Conservation (phyloP, 2,113 vertebrate genomes). For the Nibea albiflora region DNA sequence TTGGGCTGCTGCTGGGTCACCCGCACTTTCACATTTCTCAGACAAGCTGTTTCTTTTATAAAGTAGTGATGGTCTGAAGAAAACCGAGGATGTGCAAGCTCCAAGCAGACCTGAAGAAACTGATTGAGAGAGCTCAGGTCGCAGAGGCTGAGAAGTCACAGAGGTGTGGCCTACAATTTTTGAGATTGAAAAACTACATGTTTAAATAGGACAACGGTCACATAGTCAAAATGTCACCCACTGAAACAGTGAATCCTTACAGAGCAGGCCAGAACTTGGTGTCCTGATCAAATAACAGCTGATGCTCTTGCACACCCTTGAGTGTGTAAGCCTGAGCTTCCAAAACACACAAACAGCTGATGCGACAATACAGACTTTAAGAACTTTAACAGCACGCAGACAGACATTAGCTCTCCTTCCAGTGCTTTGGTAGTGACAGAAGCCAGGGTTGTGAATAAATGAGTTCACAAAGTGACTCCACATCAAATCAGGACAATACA, state of each 20-base stretch:
- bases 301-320: no score
- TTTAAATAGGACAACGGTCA: not conserved
- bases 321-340: no score
- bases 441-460: not conserved
- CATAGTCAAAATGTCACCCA: not conserved
- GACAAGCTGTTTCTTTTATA: no score
- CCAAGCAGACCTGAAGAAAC: not conserved
- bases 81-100: no score
- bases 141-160: not conserved
- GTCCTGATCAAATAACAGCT: not conserved
- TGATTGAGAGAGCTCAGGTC: no score
- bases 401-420: not conserved
- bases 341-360: constrained; percentile 14
- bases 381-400: not conserved
- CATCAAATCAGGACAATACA: not conserved
- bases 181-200: not conserved
- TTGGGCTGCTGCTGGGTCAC: no score
- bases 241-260: not conserved
- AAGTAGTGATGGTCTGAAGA: no score
- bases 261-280: no score
- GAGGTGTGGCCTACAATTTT: no score
- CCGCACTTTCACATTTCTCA: no score
- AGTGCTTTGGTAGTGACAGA: not conserved
- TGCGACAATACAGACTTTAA: not conserved
- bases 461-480: not conserved